phyloP scores from a whole-genome alignment of 2,888 invertebrate genomes.

The Zele albiditarsus region DNA sequence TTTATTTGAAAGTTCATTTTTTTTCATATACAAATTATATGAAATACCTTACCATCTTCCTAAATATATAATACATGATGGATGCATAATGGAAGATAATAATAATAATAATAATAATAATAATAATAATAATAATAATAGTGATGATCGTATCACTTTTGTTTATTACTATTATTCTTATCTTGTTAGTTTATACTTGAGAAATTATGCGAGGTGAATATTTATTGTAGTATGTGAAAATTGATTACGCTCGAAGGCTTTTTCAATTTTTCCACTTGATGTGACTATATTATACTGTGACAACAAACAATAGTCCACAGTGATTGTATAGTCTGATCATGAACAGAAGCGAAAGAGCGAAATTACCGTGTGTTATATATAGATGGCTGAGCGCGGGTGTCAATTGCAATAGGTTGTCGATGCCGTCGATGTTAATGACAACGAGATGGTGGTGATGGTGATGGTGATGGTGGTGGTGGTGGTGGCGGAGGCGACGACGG shows the following conservation, averaged over 20 bases:
- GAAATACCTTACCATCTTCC: no score
- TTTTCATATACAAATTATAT: conserved; percentile 43
- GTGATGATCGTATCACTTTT: no score
- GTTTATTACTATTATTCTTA: no score
- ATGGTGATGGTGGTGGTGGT: background rate
- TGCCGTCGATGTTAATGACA: background rate
- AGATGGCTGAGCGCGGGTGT: background rate
- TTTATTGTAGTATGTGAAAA: background rate
- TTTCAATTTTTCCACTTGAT: conserved; percentile 62
- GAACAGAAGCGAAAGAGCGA: background rate
- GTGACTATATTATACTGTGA: conserved; percentile 49
- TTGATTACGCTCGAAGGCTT: conserved; percentile 34
- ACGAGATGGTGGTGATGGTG: background rate
- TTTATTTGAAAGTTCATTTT: no score
- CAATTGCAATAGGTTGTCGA: background rate
- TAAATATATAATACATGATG: no score
- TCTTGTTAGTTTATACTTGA: no score
- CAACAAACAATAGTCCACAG: conserved; percentile 61
- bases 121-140: no score
- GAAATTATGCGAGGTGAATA: no score
- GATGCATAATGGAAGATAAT: no score
- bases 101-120: no score
- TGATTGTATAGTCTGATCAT: background rate
- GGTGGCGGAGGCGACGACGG: background rate
- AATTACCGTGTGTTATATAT: background rate